Conservation (phyloP, 2,797 vertebrate genomes). For the Rhynchonycteris naso region DNA sequence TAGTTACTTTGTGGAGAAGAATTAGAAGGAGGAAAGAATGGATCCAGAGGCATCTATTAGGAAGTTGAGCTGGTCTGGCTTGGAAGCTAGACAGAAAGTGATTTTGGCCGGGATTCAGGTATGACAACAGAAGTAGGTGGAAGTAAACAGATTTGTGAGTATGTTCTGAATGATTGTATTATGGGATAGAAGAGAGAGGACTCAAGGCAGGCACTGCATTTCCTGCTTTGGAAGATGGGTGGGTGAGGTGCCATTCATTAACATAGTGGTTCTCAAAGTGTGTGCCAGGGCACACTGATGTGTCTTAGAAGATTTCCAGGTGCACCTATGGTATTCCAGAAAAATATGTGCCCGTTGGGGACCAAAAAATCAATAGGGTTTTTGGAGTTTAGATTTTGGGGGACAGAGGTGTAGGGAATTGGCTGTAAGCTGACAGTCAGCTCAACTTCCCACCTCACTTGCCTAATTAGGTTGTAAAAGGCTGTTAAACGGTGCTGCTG, state of each 20-base stretch:
- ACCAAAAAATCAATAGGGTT: too few relatives aligned
- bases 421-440: too few relatives aligned
- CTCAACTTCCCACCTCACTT: too few relatives aligned
- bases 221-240: neutral
- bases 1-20: neutral
- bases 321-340: too few relatives aligned
- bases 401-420: too few relatives aligned
- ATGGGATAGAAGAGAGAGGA: neutral
- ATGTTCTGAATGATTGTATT: neutral
- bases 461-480: too few relatives aligned
- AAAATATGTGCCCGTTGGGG: too few relatives aligned
- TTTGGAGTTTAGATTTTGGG: too few relatives aligned
- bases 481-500: too few relatives aligned
- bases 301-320: too few relatives aligned
- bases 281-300: too few relatives aligned
- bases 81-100: neutral
- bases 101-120: neutral
- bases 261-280: too few relatives aligned
- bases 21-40: neutral
- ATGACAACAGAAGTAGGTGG: neutral
- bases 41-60: neutral
- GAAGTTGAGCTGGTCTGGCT: neutral
- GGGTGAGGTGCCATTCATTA: neutral
- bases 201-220: neutral
- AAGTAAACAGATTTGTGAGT: neutral